Evolutionary conservation across 2,113 vertebrate genomes (phyloP), one percentile per base, ranked within the genome.

Genomic region (Passer domesticus): DNA sequence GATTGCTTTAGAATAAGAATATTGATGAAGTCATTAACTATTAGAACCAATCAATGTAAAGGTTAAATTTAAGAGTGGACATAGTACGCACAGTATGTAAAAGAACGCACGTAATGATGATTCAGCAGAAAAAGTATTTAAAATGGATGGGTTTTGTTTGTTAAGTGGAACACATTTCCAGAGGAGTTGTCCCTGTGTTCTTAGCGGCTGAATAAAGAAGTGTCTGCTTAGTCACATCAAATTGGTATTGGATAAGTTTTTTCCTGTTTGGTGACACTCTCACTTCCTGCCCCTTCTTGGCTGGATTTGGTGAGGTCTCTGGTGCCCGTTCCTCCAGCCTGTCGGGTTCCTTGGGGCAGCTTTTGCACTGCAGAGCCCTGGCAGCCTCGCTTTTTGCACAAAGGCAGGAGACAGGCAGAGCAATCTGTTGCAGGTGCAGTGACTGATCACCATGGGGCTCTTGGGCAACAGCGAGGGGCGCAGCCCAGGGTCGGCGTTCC

Each of bases 41-140:
- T 7, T 33, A 44, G 41, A 46, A 66, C 11, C 11, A 46, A 66
- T 44, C 10, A 46, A 66, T 24, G 22, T 46, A 66, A 66, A 17
- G 15, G 43, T 66, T 24, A 33, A 46, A 46, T 44, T 33, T 46
- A 66, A 12, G 63, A 44, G 30, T 4, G 7, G 41, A 41, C 30
- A 66, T 33, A 44, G 21, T 13, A 33, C 24, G 43, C 2, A 4
- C 23, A 66, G 11, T 17, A 33, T 33, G 41, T 44, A 66, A n/a
- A 66, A 46, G 15, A 46, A 46, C 0, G 1, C 16, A 66, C 2
- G 2, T 66, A 66, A 46, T 5, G 20, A 44, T 22, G 21, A 33
- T 66, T 66, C 41, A 66, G 30, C 21, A 46, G 63, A 46, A 46
- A 33, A 66, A 44, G 43, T 13, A 46, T 13, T 33, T 46, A 13